phyloP scores from a whole-genome alignment of 37 sponge, comb jelly and placozoan species.

The Diacarnus erythraeanus region DNA sequence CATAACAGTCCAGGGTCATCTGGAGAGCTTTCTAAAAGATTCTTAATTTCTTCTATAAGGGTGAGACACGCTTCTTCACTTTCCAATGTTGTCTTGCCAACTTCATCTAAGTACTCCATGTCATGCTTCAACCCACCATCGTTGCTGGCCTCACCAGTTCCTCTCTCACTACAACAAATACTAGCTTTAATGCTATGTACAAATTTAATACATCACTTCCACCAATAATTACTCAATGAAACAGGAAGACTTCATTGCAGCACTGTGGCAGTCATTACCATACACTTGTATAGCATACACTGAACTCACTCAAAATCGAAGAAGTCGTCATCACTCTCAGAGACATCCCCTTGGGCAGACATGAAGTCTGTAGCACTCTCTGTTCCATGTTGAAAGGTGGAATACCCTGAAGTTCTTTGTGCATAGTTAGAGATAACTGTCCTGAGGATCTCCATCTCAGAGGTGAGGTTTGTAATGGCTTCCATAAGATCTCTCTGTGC shows the following conservation, averaged over 20 bases:
- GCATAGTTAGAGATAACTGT: background rate
- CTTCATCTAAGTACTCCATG: conserved; percentile 24
- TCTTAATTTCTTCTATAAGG: conserved; percentile 20
- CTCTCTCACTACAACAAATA: background rate
- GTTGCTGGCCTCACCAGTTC: background rate
- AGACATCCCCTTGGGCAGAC: conserved; percentile 35
- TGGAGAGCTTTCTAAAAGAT: conserved; percentile 12
- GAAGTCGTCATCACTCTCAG: conserved; percentile 43
- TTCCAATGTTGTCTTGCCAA: conserved; percentile 30
- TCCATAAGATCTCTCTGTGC: background rate
- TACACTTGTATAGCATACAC: background rate
- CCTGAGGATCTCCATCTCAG: conserved; percentile 36
- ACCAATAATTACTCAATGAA: background rate
- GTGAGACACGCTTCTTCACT: conserved; percentile 38
- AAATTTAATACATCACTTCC: background rate
- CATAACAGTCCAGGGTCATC: conserved; percentile 37
- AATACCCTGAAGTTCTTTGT: background rate
- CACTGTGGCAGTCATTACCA: no score
- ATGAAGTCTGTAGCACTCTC: conserved; percentile 30
- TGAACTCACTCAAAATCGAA: conserved; percentile 13
- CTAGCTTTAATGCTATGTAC: no score
- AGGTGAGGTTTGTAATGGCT: conserved; percentile 34
- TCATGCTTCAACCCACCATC: background rate
- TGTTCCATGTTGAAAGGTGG: background rate
- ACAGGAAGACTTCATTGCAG: no score